Base-by-base conservation (phyloP, 2,888 invertebrate genomes). In the Lysandra bellargus region DNA sequence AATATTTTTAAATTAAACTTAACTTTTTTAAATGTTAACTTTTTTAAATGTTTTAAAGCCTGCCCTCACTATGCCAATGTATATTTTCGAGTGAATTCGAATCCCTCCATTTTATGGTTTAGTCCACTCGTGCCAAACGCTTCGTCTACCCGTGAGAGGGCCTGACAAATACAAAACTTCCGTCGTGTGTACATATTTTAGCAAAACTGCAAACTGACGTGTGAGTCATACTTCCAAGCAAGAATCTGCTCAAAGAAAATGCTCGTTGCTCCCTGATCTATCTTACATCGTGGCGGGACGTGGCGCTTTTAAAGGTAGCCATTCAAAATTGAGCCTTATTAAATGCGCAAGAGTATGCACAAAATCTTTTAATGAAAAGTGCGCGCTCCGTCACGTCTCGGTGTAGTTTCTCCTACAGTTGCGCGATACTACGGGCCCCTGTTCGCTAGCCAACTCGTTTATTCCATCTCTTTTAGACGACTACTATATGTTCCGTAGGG, bases 91-190 rank as follows among this genome's bases (percentile, higher is more conserved):
- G 14, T 85, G 83, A 85, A 81, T 86, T 87, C 89, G 83, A 85
- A 81, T 86, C 88, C 89, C 87, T 89, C 90, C 89, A 86, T 33
- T 79, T 80, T 79, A 80, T 76, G 30, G 78, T 79, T 75, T 77
- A 80, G 75, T 76, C 78, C 69, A 84, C 83, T 82, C 83, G 86
- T 83, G 85, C 84, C 84, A 84, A 84, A 84, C 78, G 84, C 80
- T 80, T 80, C n/a, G 82, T 82, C 80, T 81, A 80, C 82, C 81
- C 80, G 80, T 82, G 81, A 80, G 80, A 83, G 83, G 85, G 78
- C 37, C 49, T 49, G 79, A 78, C 69, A 79, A 61, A 82, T 89
- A 88, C 90, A 89, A 90, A 91, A 91, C 90, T 91, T 90, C 91
- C 91, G 64, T 9, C 64, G 12, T 23, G 64, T 23, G 7, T 30